Conservation (phyloP, 2,888 invertebrate genomes). For the Leptinotarsa rubiginosa region DNA sequence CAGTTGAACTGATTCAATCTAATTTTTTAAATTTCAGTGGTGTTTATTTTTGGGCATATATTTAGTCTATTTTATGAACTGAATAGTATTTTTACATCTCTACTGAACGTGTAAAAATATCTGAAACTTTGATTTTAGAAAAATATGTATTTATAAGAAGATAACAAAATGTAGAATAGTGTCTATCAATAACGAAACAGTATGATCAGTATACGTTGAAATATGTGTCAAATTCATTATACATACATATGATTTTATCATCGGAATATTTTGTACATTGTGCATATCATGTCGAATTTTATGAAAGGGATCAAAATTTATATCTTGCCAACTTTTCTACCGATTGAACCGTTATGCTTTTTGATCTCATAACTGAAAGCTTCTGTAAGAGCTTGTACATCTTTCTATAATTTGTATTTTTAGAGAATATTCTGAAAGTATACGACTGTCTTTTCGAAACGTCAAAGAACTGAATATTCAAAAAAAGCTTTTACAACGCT, state of each 20-base stretch:
- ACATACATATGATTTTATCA: constrained; percentile 2
- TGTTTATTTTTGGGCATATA: no score
- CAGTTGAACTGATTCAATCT: no score
- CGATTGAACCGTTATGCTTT: constrained; percentile 52
- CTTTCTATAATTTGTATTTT: background rate
- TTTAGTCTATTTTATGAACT: background rate
- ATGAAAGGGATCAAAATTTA: constrained; percentile 31
- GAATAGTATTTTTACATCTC: background rate
- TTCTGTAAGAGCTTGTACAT: background rate
- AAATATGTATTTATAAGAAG: constrained; percentile 1
- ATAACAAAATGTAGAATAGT: background rate
- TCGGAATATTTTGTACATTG: constrained; percentile 12
- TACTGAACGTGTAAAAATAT: background rate
- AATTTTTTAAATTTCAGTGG: no score
- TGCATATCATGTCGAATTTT: constrained; percentile 6
- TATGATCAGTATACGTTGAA: constrained; percentile 10
- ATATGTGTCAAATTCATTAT: constrained; percentile 7
- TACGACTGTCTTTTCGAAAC: constrained; percentile 12
- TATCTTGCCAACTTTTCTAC: constrained; percentile 57
- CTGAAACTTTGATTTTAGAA: background rate
- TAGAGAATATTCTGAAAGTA: constrained; percentile 5
- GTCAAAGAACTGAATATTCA: no score
- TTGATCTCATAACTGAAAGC: constrained; percentile 58
- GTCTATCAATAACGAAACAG: constrained; percentile 5
- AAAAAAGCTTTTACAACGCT: no score